Base-by-base conservation (phyloP, 2,797 vertebrate genomes). In the Buphagus erythrorhynchus region DNA sequence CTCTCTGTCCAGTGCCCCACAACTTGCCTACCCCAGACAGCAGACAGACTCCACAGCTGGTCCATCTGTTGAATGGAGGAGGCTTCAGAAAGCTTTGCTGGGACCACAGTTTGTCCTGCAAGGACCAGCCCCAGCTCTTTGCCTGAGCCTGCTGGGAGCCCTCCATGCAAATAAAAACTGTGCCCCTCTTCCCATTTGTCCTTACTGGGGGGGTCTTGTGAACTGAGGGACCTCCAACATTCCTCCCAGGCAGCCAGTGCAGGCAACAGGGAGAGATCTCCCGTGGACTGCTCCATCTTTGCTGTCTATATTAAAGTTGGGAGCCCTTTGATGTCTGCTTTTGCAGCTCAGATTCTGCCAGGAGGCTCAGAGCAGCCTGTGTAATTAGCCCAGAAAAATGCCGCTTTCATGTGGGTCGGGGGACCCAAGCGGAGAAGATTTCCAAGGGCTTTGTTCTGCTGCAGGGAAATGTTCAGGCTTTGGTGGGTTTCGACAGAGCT, bases 261-360 rank as follows among this genome's bases (percentile, higher is more conserved):
- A 72, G 77, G 76, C 67, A 21, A 2, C 2, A 6, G 74, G 46
- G 57, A 85, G 68, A 51, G 51, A n/a, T 86, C 54, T 92, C 85
- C 62, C 0, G 0, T 3, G 7, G 68, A 74, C 74, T 2, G 2
- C 1, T 7, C 61, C 0, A 0, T 65, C 62, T 88, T 90, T 86
- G 35, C 76, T 58, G 36, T 80, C 45, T 72, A 1, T 91, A 88
- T 86, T 81, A 38, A 84, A 92, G 51, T 90, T 88, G 28, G 33
- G 66, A 93, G 35, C 62, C 55, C 75, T 94, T 96, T 95, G 96
- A 94, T 95, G 95, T 96, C 79, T 95, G 82, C 79, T 42, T 78
- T 55, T 74, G 62, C 73, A 72, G 94, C 85, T 81, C 2, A 0
- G 19, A 28, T 93, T 91, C 74, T 94, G 85, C 87, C 51, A 65